Evolutionary conservation across 2,797 vertebrate genomes (phyloP), one percentile per base, ranked within the genome.

Genomic region (Coregonus ussuriensis): DNA sequence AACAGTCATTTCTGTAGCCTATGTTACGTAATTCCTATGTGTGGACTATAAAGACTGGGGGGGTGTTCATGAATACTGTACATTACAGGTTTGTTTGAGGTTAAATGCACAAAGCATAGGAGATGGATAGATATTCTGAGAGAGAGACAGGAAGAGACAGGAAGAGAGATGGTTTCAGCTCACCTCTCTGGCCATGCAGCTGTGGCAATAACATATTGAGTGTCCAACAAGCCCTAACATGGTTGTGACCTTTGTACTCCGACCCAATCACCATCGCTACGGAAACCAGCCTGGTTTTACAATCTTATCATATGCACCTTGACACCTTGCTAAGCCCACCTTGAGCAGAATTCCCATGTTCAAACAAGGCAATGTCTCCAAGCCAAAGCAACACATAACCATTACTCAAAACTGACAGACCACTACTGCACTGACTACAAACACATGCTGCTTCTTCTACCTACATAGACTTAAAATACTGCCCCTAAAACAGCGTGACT

Each of bases 291-390:
- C 69, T 81, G 71, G 68, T 4, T 83, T 74, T 78, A n/a, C 70
- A 77, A 85, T 86, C 78, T 87, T 83, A 90, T 92, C 87, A 67
- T 51, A 52, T 53, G 79, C 81, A 89, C 89, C 86, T 84, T 91
- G 84, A 86, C 83, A 41, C 67, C 35, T 41, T 69, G 18, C 67
- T 37, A n/a, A 4, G 0, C 15, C 65, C 65, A 67, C 6, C 13
- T 33, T 66, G 15, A 31, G 14, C 31, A 67, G 29, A 67, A 67
- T 16, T 31, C 14, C 65, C 29, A 67, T 33, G 31, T 16, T 56
- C n/a, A 4, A n/a, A 16, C n/a, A n/a, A 16, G 54, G 54, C n/a
- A 5, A n/a, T 21, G 6, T 59, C 16, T 56, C 53, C 63, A 33
- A 31, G 25, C 67, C 67, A 37, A 69, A 37, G 67, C 59, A 62